A percentile compares a stretch with the other conserved stretches of the same genome.
Evolutionary conservation across 23 tunicate genomes (phyloP).

Genomic region (Clavelina lepadiformis): DNA sequence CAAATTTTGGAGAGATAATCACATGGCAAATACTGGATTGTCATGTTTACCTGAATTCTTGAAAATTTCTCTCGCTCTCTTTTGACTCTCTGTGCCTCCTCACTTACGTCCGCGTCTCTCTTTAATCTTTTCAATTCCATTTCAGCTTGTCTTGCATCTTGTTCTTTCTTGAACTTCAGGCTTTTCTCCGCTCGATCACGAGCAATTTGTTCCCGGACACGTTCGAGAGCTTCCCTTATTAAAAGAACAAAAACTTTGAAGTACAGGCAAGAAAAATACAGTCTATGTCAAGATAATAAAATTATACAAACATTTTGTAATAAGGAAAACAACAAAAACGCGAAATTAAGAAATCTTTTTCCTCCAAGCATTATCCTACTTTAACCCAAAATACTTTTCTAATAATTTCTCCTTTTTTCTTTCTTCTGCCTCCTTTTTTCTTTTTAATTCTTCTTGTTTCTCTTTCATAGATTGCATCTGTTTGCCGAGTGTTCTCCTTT

Average conservation of each 20-base stretch:
- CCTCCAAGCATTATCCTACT: too few species aligned
- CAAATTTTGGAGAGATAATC: neutral
- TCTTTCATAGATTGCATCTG: conserved; percentile 29
- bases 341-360: too few species aligned
- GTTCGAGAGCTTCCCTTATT: conserved; percentile 39
- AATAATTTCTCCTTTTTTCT: conserved; percentile 34
- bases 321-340: too few species aligned
- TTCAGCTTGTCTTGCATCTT: conserved; percentile 3
- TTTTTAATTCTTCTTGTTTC: conserved; percentile 23
- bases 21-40: neutral
- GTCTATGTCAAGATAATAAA: neutral
- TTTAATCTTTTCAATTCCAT: conserved; percentile 1
- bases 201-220: conserved; percentile 42
- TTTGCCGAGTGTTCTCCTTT: conserved; percentile 37
- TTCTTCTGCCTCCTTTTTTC: conserved; percentile 33
- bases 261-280: neutral
- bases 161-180: conserved; percentile 14
- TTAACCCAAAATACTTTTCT: conserved; percentile 12
- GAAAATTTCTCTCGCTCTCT: conserved; percentile 10
- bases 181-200: conserved; percentile 40
- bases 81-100: neutral
- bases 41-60: conserved; percentile 51
- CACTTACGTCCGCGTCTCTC: conserved; percentile 7
- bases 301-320: neutral
- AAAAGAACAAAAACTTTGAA: neutral